Evolutionary conservation across 2,888 invertebrate genomes (phyloP).

Genomic region (Parnassius smintheus): DNA sequence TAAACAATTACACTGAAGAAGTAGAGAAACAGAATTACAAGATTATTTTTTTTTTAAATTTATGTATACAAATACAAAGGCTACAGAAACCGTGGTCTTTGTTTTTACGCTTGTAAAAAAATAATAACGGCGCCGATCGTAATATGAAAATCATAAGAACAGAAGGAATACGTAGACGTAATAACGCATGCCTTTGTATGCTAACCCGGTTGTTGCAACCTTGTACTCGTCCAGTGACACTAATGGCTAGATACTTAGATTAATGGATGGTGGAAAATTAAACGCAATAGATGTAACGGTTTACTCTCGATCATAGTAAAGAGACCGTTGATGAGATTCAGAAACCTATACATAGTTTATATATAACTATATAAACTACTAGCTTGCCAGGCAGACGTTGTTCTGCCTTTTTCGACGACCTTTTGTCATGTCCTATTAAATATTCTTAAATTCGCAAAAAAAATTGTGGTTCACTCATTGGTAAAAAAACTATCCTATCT

Average conservation of each 20-base stretch:
- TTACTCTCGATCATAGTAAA: too few species aligned
- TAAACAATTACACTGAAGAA: too few species aligned
- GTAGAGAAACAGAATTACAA: too few species aligned
- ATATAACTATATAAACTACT: too few species aligned
- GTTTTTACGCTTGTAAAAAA: slow-evolving; percentile 12
- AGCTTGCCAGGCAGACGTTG: too few species aligned
- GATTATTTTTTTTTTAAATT: not conserved
- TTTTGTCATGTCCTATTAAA: too few species aligned
- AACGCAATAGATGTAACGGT: not conserved
- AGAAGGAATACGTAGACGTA: slow-evolving; percentile 30
- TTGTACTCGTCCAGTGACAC: slow-evolving; percentile 44
- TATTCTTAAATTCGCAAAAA: too few species aligned
- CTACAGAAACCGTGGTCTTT: slow-evolving; percentile 1
- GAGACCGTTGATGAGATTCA: too few species aligned
- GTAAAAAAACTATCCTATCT: too few species aligned
- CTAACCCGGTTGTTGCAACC: slow-evolving; percentile 35
- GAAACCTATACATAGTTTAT: too few species aligned
- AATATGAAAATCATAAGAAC: slow-evolving; percentile 23
- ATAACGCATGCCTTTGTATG: slow-evolving; percentile 25
- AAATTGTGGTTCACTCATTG: too few species aligned
- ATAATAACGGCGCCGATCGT: slow-evolving; percentile 8
- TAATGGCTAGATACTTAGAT: slow-evolving; percentile 37
- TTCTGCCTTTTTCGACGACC: too few species aligned
- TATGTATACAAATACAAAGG: slow-evolving; percentile 15
- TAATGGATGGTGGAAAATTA: slow-evolving; percentile 24